These are phyloP conservation scores for Nibea coibor DNA, from an alignment of 2,113 vertebrate genomes.

Conservation along the genomic window DNA sequence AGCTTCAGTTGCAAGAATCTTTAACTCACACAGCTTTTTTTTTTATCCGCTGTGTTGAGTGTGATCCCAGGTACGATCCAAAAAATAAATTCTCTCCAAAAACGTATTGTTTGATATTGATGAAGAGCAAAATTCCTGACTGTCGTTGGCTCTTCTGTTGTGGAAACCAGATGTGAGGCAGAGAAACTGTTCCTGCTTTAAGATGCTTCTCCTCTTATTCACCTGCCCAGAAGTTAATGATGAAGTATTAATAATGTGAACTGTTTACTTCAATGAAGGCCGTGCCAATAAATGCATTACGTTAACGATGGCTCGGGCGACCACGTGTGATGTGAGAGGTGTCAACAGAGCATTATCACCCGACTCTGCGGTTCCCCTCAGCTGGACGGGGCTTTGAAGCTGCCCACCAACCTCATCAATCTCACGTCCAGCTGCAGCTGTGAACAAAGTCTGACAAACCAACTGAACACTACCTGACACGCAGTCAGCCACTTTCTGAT, in stretches of 20 bases:
- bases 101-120: not conserved
- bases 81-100: not conserved
- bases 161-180: not conserved
- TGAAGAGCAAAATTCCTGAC: not conserved
- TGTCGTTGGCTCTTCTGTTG: not conserved
- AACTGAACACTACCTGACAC: not conserved
- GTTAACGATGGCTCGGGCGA: not conserved
- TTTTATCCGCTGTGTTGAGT: not conserved
- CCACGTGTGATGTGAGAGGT: not conserved
- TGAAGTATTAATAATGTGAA: too few species aligned
- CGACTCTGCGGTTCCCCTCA: not conserved
- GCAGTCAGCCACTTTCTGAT: not conserved
- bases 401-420: not conserved
- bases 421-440: not conserved
- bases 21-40: not conserved
- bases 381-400: not conserved
- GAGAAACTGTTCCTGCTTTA: not conserved
- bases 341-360: not conserved
- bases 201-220: not conserved
- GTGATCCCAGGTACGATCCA: not conserved
- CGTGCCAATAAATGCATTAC: not conserved
- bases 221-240: slow-evolving; percentile 6
- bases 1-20: not conserved
- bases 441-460: not conserved
- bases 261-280: slow-evolving; percentile 9